Percentiles rank a stretch among this genome's conserved stretches.
Conservation (phyloP, 2,888 invertebrate genomes). For the Ornithoptera alexandrae region DNA sequence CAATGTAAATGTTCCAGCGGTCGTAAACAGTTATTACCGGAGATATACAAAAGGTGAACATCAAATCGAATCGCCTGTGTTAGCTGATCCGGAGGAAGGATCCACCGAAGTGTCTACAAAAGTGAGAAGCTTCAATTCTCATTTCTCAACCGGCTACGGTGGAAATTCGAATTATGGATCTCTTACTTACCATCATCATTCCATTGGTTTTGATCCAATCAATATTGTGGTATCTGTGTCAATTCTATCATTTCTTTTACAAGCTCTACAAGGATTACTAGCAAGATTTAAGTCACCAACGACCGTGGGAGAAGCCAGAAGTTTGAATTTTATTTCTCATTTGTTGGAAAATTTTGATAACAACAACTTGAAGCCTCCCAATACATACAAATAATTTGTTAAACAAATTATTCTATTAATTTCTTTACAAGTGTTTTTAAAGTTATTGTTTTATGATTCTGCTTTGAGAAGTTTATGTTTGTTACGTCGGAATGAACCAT, state of each 20-base stretch:
- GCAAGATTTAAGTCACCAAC: slow-evolving; percentile 61
- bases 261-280: slow-evolving; percentile 69
- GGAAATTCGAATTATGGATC: slow-evolving; percentile 54
- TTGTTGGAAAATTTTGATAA: slow-evolving; percentile 56
- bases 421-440: slow-evolving; percentile 1
- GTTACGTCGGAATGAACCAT: neutral
- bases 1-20: slow-evolving; percentile 25
- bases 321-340: slow-evolving; percentile 47
- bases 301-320: slow-evolving; percentile 63
- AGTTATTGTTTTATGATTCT: neutral
- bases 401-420: slow-evolving; percentile 47
- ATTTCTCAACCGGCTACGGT: slow-evolving; percentile 62
- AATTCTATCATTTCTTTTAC: slow-evolving; percentile 67
- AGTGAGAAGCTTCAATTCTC: slow-evolving; percentile 57
- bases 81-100: slow-evolving; percentile 40
- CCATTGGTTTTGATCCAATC: slow-evolving; percentile 75
- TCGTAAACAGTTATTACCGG: slow-evolving; percentile 32
- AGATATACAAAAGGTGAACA: slow-evolving; percentile 39
- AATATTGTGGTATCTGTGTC: slow-evolving; percentile 75
- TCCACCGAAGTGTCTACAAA: slow-evolving; percentile 36
- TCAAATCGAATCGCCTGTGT: slow-evolving; percentile 60
- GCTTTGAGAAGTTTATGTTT: neutral
- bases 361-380: slow-evolving; percentile 38
- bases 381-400: slow-evolving; percentile 40
- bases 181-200: slow-evolving; percentile 70